These are phyloP conservation scores for Psittacula derbiana DNA, from an alignment of 2,797 vertebrate species.

Conservation along the genomic window DNA sequence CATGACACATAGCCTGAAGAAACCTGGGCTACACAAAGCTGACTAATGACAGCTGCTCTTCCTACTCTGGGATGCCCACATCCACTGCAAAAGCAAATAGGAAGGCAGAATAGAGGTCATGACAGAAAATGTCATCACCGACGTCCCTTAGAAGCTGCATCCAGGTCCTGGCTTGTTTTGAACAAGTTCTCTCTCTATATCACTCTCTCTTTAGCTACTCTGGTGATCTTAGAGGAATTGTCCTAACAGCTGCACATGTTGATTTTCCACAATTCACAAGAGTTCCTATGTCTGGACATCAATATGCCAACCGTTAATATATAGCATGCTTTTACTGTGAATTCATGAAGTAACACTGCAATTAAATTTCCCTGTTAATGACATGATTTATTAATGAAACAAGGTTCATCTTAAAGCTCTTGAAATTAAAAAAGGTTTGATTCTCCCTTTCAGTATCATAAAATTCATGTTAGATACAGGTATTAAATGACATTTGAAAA, in stretches of 20 bases:
- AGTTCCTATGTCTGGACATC: slow-evolving; percentile 18
- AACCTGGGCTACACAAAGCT: not conserved
- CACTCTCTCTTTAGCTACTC: not conserved
- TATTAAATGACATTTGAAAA: slow-evolving; percentile 28
- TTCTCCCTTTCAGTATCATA: not conserved
- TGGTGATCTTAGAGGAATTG: slow-evolving; percentile 4
- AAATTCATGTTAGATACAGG: not conserved
- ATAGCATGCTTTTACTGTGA: not conserved
- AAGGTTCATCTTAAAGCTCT: slow-evolving; percentile 10
- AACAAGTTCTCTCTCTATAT: not conserved
- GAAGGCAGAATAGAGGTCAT: not conserved
- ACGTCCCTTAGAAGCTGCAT: not conserved
- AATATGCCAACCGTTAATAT: not conserved
- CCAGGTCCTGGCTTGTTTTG: not conserved
- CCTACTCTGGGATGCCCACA: not conserved
- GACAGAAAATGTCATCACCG: not conserved
- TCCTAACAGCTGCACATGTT: not conserved
- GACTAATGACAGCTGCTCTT: not conserved
- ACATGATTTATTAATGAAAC: slow-evolving; percentile 60
- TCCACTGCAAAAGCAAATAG: not conserved
- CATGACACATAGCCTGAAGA: not conserved
- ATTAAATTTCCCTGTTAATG: slow-evolving; percentile 51
- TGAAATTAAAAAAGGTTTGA: slow-evolving; percentile 32
- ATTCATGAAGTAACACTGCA: slow-evolving; percentile 22
- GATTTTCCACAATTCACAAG: not conserved